Conservation (phyloP, 2,113 vertebrate genomes). For the Scytalopus superciliaris region DNA sequence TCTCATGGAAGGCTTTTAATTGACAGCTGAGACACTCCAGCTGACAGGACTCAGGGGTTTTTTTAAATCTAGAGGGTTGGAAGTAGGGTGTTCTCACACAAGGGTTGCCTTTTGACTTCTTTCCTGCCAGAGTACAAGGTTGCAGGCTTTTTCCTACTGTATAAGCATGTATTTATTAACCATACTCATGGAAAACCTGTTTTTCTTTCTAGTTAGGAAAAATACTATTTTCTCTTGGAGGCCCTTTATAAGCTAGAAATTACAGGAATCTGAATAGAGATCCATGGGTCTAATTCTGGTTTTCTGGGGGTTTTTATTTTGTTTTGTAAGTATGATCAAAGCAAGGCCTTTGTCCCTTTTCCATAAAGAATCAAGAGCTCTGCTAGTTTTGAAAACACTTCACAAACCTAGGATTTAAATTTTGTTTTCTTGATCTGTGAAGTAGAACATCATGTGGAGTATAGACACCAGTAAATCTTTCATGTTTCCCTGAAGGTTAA, state of each 20-base stretch:
- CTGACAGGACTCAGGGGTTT: slow-evolving; percentile 20
- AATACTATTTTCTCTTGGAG: background rate
- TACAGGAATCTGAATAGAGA: background rate
- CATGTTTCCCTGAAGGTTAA: background rate
- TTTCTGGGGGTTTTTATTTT: background rate
- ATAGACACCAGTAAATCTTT: background rate
- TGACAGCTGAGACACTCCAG: slow-evolving; percentile 51
- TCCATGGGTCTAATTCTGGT: background rate
- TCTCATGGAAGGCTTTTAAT: slow-evolving; percentile 14
- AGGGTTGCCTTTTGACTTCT: background rate
- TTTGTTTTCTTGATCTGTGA: background rate
- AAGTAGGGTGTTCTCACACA: background rate
- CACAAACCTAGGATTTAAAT: background rate
- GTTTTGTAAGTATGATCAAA: background rate
- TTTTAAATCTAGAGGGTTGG: background rate
- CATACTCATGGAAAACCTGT: background rate
- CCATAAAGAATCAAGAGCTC: background rate
- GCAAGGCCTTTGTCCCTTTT: background rate
- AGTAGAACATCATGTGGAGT: background rate
- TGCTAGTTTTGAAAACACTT: background rate
- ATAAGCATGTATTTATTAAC: background rate
- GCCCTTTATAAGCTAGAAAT: background rate
- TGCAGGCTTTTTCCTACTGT: background rate
- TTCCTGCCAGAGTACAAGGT: background rate
- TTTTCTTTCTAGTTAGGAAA: background rate